Conservation (phyloP, 1,140 invertebrate genomes). For the Euura lappo region DNA sequence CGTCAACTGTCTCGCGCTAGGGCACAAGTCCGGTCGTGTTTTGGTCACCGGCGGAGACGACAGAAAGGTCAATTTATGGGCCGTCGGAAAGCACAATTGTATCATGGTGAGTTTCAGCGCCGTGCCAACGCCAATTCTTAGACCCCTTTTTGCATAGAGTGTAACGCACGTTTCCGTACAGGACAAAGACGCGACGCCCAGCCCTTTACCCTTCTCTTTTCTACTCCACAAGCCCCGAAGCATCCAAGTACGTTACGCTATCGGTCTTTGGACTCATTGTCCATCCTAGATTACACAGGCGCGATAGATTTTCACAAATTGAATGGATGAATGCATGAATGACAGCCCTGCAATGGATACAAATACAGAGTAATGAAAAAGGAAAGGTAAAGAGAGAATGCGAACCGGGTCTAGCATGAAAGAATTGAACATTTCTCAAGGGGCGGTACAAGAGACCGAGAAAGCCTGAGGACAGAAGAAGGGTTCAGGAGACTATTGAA, state of each 20-base stretch:
- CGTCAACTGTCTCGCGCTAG: conserved; percentile 89
- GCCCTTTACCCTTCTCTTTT: background rate
- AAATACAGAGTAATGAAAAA: too few relatives aligned
- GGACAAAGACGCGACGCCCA: background rate
- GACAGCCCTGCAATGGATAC: too few relatives aligned
- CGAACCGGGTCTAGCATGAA: too few relatives aligned
- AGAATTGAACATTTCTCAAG: too few relatives aligned
- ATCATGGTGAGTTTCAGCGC: conserved; percentile 79
- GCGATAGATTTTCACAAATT: too few relatives aligned
- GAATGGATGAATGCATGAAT: background rate
- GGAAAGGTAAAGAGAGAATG: too few relatives aligned
- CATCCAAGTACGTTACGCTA: background rate
- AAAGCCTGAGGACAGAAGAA: too few relatives aligned
- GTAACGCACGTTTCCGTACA: background rate
- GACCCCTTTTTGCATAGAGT: too few relatives aligned
- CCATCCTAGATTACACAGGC: too few relatives aligned
- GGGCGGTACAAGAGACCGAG: too few relatives aligned
- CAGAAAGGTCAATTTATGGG: conserved; percentile 97
- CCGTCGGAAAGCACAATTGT: conserved; percentile 92
- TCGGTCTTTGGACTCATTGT: too few relatives aligned
- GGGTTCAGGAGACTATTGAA: too few relatives aligned
- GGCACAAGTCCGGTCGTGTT: conserved; percentile 89
- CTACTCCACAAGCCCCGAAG: background rate
- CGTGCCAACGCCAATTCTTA: background rate
- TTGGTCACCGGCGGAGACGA: conserved; percentile 97